Conservation (phyloP, 2,113 vertebrate species). For the Neogale vison region DNA sequence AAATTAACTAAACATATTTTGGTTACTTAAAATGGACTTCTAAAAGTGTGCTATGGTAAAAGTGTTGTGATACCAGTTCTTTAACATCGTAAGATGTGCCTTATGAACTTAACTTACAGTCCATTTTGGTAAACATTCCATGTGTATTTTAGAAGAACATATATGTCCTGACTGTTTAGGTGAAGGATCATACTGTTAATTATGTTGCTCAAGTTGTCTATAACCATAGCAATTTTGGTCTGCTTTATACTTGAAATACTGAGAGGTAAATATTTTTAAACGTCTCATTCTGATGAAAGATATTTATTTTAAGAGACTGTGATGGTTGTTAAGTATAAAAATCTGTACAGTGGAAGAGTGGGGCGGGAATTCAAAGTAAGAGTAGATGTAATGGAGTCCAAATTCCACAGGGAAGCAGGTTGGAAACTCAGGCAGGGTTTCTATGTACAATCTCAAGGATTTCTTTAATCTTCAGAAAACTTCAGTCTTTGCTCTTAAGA, state of each 20-base stretch:
- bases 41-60: not conserved
- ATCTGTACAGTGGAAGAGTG: not conserved
- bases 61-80: not conserved
- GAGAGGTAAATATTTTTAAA: not conserved
- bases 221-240: not conserved
- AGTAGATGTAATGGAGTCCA: not conserved
- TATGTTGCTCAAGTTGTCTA: not conserved
- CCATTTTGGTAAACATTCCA: slow-evolving; percentile 1
- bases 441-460: not conserved
- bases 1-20: slow-evolving; percentile 13
- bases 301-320: not conserved
- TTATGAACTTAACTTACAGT: not conserved
- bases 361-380: not conserved
- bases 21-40: not conserved
- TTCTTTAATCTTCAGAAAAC: not conserved
- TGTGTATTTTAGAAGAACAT: not conserved
- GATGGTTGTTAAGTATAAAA: not conserved
- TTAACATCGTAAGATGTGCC: not conserved
- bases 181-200: not conserved
- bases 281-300: not conserved
- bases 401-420: not conserved
- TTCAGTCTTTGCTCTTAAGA: not conserved
- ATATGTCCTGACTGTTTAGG: not conserved
- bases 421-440: not conserved
- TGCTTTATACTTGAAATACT: slow-evolving; percentile 6